Evolutionary conservation across 2,888 invertebrate genomes (phyloP), one percentile per base, ranked within the genome.

Genomic region (Seira ritae): DNA sequence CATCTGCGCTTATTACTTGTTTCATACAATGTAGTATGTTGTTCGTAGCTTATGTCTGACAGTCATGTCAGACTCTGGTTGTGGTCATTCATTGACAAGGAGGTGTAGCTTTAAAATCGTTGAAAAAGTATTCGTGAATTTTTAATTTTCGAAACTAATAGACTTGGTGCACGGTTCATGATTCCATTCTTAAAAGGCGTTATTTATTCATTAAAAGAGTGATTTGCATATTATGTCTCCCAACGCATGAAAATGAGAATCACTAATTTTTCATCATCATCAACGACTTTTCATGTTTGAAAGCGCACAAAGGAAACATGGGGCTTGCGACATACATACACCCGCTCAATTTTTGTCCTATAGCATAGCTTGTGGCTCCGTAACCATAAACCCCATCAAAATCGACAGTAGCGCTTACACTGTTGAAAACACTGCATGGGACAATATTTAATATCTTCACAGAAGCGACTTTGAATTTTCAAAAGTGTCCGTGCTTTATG

Each of bases 101-200:
- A n/a, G n/a, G n/a, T n/a, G n/a, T n/a, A n/a, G n/a, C n/a, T n/a
- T n/a, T n/a, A n/a, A n/a, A n/a, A n/a, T n/a, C n/a, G n/a, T n/a
- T n/a, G n/a, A n/a, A n/a, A n/a, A n/a, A 17, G 12, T n/a, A n/a
- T 60, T 60, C 60, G 60, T 60, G 17, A 17, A 60, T 60, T 60
- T 60, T 60, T 60, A 60, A 60, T 60, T 60, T 60, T 60, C 10
- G n/a, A 60, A 60, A 60, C 3, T 60, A 17, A 60, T 60, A n/a
- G 60, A 15, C 10, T 60, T n/a, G 60, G 60, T 60, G 60, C 60
- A 60, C 60, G 60, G 60, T 60, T 60, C 60, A 60, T 60, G 60
- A 60, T 60, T 60, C 60, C 17, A 60, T 60, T 60, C 60, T 60
- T 10, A 60, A 4, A 60, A 60, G 60, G 42, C 6, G 42, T 60